phyloP scores from a whole-genome alignment of 2,113 vertebrate species.

The Ciconia stormi region DNA sequence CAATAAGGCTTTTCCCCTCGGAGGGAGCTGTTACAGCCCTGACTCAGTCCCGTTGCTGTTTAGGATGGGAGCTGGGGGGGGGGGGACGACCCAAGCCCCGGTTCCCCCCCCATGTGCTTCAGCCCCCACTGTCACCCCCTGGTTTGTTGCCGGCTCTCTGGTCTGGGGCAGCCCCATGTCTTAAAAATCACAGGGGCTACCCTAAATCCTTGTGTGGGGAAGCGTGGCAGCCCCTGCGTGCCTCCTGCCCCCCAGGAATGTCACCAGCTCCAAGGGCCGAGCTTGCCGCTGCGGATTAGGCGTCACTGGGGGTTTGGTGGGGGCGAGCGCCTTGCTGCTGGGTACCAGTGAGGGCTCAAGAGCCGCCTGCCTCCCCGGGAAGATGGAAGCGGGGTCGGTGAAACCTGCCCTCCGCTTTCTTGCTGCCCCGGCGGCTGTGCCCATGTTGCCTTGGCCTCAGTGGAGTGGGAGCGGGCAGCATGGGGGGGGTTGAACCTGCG shows the following conservation, averaged over 20 bases:
- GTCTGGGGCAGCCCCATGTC: not conserved
- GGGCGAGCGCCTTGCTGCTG: constrained; percentile 36
- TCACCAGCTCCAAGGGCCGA: rapidly evolving
- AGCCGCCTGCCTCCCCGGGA: not conserved
- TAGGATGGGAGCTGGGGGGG: not conserved
- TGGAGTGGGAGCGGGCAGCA: not conserved
- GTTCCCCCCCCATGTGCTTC: rapidly evolving
- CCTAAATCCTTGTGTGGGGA: not conserved
- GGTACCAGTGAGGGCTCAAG: not conserved
- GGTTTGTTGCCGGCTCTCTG: not conserved
- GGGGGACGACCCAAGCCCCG: not conserved
- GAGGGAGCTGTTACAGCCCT: not conserved
- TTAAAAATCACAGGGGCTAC: not conserved
- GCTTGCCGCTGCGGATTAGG: not conserved
- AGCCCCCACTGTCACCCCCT: rapidly evolving
- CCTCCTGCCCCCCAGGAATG: rapidly evolving
- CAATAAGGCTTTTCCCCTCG: not conserved
- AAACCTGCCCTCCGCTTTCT: not conserved
- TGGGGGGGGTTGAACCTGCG: not conserved
- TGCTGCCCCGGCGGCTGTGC: not conserved
- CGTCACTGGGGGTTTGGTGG: not conserved
- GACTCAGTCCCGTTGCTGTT: not conserved
- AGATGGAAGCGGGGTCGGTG: not conserved
- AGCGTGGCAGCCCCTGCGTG: not conserved
- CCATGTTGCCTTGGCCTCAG: not conserved